Base-by-base conservation (phyloP, 2,113 vertebrate species). In the Atlantisia rogersi region DNA sequence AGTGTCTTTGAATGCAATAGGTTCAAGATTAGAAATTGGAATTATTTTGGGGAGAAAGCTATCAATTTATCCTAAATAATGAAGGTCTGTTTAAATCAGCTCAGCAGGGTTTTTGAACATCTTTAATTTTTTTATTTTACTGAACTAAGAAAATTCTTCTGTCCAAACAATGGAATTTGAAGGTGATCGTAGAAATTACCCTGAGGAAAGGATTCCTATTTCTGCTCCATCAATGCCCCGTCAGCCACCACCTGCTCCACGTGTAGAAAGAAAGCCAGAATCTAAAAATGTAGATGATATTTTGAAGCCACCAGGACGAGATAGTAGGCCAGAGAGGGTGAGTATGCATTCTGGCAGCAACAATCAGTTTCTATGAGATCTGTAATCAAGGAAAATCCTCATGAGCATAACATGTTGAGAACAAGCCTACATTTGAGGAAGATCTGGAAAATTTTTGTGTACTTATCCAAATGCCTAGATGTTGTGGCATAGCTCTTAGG, bases 261-360 rank as follows among this genome's bases (percentile, higher is more conserved):
- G 98, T 50, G 97, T 99, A 17, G 99, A 99, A 96, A 99, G 98
- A 94, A 99, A 99, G 94, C 99, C 99, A 28, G 99, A 99, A 92
- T 99, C 98, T 64, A 99, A 99, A 97, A 99, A 99, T 71, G 99
- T 99, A 40, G 99, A 99, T 67, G 99, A 99, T 94, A 98, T 99
- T 95, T 98, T 99, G 94, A 99, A 99, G 96, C 98, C 98, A 21
- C 99, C 99, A 14, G 99, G 99, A 78, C 98, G 99, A 85, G 98
- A 97, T 24, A 98, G 98, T 94, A 98, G 99, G 21, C 99, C 99
- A 70, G 99, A 99, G 78, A 98, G 99, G 97, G 99, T 99, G 97
- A 92, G 97, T 98, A 42, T 86, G 70, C 22, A 11, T 92, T 81
- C 22, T 91, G 53, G 86, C 86, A 79, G 29, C 56, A 88, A 1